These are phyloP conservation scores for Phaonia tiefii DNA, from an alignment of 2,888 invertebrate genomes.

Conservation along the genomic window DNA sequence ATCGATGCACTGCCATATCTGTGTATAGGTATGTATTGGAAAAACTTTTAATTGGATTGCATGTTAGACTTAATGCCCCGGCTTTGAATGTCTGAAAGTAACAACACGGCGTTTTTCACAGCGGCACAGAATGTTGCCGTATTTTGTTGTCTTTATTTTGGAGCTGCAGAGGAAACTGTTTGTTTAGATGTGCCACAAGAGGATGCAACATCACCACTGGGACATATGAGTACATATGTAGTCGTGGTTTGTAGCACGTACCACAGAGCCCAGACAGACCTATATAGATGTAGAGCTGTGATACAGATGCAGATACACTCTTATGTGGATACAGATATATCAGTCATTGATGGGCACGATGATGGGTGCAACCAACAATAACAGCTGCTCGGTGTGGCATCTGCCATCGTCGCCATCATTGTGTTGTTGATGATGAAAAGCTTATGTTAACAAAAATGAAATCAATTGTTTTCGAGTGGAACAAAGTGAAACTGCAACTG, in stretches of 20 bases:
- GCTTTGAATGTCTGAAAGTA: slow-evolving; percentile 64
- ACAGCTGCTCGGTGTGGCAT: slow-evolving; percentile 1
- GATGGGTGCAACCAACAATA: slow-evolving; percentile 15
- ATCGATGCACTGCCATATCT: slow-evolving; percentile 41
- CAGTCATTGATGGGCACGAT: slow-evolving; percentile 17
- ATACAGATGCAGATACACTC: slow-evolving; percentile 18
- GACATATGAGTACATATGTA: slow-evolving; percentile 52
- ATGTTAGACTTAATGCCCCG: slow-evolving; percentile 65
- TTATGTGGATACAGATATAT: slow-evolving; percentile 6
- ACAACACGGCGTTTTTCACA: slow-evolving; percentile 30
- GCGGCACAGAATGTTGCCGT: neutral
- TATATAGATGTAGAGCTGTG: neutral
- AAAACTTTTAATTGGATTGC: slow-evolving; percentile 63
- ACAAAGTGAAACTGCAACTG: slow-evolving; percentile 19
- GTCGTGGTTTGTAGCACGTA: slow-evolving; percentile 42
- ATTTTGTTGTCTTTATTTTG: slow-evolving; percentile 46
- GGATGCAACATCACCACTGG: slow-evolving; percentile 9
- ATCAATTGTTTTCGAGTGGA: slow-evolving; percentile 64
- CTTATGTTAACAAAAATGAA: slow-evolving; percentile 66
- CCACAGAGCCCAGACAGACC: neutral
- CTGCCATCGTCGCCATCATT: slow-evolving; percentile 17
- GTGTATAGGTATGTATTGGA: slow-evolving; percentile 27
- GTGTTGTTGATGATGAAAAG: slow-evolving; percentile 61
- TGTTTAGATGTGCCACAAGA: slow-evolving; percentile 52
- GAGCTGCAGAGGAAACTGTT: slow-evolving; percentile 49